These are phyloP conservation scores for Porites divaricata DNA, from an alignment of 92 coral and sea anemone genomes.

Conservation along the genomic window DNA sequence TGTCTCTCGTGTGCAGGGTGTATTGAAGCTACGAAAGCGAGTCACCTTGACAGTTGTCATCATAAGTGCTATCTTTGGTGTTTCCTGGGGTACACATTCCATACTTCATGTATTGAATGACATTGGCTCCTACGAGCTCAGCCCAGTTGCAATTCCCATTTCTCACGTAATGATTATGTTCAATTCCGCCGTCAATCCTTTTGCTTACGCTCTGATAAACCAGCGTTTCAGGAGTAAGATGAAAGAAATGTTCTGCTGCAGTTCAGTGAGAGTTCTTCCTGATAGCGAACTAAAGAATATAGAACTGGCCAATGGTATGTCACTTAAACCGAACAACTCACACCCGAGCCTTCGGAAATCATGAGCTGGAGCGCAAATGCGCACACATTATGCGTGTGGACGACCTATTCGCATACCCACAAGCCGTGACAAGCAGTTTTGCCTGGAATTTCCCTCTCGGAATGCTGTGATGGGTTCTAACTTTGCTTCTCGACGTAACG, in stretches of 20 bases:
- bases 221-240: slow-evolving; percentile 3
- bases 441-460: no score
- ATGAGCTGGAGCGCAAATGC: no score
- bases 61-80: slow-evolving; percentile 14
- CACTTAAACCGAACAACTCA: no score
- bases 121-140: background rate
- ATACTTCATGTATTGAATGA: background rate
- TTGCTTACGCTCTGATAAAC: slow-evolving; percentile 16
- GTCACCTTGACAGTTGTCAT: slow-evolving; percentile 18
- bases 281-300: no score
- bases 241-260: background rate
- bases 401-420: no score
- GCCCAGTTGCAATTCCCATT: background rate
- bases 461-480: no score
- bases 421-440: no score
- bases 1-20: background rate
- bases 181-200: slow-evolving; percentile 26
- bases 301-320: no score
- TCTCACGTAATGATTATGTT: slow-evolving; percentile 6
- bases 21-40: slow-evolving; percentile 21
- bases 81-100: background rate
- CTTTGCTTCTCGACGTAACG: no score
- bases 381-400: no score
- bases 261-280: background rate
- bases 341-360: no score